A percentile compares a stretch with the other conserved stretches of the same genome.
Conservation (phyloP, 2,888 invertebrate species). For the Cotesia congregata region DNA sequence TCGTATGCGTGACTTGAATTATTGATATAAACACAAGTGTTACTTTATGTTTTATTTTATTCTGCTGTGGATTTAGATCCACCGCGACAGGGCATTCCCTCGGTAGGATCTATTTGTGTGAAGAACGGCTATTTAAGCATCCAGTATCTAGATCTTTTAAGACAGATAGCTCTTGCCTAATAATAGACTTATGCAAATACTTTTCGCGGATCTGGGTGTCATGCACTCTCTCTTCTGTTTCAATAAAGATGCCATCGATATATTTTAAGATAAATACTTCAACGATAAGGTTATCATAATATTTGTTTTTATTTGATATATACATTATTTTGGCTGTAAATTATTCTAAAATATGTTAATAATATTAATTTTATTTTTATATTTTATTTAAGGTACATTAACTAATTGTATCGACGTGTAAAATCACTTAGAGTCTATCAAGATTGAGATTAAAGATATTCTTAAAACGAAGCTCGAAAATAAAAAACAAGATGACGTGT, state of each 20-base stretch:
- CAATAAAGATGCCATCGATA: slow-evolving; percentile 12
- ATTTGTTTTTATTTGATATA: not conserved
- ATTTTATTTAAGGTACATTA: not conserved
- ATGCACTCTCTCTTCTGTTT: not conserved
- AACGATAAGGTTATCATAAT: not conserved
- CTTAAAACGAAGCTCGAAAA: slow-evolving; percentile 8
- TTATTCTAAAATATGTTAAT: no score
- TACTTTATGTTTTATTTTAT: slow-evolving; percentile 19
- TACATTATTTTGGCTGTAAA: no score
- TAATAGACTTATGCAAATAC: slow-evolving; percentile 28
- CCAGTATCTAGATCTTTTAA: slow-evolving; percentile 52
- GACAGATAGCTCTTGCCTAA: slow-evolving; percentile 27
- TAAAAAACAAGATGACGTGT: slow-evolving; percentile 36
- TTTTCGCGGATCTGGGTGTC: slow-evolving; percentile 2
- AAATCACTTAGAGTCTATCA: not conserved
- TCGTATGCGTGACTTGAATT: slow-evolving; percentile 1
- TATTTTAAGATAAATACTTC: not conserved
- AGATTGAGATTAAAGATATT: not conserved
- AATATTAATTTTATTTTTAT: no score
- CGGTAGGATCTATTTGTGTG: slow-evolving; percentile 49
- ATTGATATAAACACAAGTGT: not conserved
- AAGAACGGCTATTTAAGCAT: slow-evolving; percentile 52
- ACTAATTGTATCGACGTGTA: not conserved
- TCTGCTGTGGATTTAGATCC: slow-evolving; percentile 41
- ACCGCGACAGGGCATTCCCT: not conserved